These are phyloP conservation scores for Tineola bisselliella DNA, from an alignment of 2,888 invertebrate species.

Conservation along the genomic window DNA sequence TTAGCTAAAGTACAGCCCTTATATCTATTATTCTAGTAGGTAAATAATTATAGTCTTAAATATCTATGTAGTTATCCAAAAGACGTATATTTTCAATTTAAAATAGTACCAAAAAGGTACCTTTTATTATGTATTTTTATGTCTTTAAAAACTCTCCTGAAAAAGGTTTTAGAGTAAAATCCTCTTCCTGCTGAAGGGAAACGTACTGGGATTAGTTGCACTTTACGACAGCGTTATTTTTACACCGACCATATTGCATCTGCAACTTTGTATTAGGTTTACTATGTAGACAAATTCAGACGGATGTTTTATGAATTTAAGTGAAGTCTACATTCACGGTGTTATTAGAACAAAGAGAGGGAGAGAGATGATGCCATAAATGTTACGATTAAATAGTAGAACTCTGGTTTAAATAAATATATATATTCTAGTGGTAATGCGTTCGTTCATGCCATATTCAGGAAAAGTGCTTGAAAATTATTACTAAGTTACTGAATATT, in stretches of 20 bases:
- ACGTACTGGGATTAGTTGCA: not conserved
- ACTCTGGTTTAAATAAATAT: not conserved
- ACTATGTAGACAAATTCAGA: not conserved
- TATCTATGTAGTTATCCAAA: too few species aligned
- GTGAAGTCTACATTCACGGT: not conserved
- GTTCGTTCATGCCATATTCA: too few species aligned
- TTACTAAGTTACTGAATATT: too few species aligned
- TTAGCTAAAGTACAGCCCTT: too few species aligned
- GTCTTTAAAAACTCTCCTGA: not conserved
- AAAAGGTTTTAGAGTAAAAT: not conserved
- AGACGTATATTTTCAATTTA: too few species aligned
- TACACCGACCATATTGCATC: not conserved
- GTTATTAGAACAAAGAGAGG: too few species aligned
- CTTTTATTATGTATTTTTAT: too few species aligned
- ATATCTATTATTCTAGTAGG: too few species aligned
- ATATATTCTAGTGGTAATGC: too few species aligned
- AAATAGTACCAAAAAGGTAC: too few species aligned
- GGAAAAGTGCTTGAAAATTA: too few species aligned
- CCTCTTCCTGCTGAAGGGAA: not conserved
- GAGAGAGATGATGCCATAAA: not conserved
- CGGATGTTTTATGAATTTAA: not conserved
- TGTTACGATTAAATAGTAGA: not conserved
- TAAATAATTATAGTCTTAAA: too few species aligned
- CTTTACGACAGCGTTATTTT: not conserved
- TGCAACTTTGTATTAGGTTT: not conserved